Base-by-base conservation (phyloP, 1,140 invertebrate genomes). In the Diploscapter pachys region DNA sequence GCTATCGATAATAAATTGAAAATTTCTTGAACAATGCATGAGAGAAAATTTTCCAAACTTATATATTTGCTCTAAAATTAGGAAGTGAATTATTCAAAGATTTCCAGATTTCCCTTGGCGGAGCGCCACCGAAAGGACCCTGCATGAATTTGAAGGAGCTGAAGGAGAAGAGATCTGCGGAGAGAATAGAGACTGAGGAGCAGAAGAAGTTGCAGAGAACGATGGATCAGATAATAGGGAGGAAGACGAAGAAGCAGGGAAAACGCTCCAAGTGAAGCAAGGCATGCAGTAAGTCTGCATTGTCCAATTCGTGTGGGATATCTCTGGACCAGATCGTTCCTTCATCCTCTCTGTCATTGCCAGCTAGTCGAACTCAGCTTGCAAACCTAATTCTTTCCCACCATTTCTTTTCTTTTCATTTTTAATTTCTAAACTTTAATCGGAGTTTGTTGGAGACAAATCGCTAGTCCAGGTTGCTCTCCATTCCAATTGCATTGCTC, bases 81-180 rank as follows among this genome's bases (percentile, higher is more conserved):
- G 9, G 31, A 59, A 11, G 57, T 59, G 9, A 31, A 59, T 59
- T 59, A 59, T 11, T 59, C 9, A 59, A 11, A 52, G n/a, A 52
- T 9, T 5, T 68, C 56, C 48, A 68, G 66, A 48, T 64, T 69
- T 74, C 73, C 52, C 53, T 74, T 50, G 73, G 73, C 61, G 73
- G 63, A 62, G 54, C 64, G 61, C 73, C 73, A 31, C 11, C 73
- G 56, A 74, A 74, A 57, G 57, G 61, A n/a, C 57, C 56, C 54
- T 56, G 53, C 50, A 13, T 74, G 55, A 69, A 69, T 57, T 74
- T 69, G 65, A 74, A 74, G 59, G 54, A 68, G 64, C 49, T 68
- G 51, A 74, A 74, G 59, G 50, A 55, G 52, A 59, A 74, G 8
- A 11, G 50, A 50, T 54, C 65, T 8, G 49, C 8, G 8, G 64